Conservation (phyloP, 2,113 vertebrate genomes). For the Laterallus jamaicensis region DNA sequence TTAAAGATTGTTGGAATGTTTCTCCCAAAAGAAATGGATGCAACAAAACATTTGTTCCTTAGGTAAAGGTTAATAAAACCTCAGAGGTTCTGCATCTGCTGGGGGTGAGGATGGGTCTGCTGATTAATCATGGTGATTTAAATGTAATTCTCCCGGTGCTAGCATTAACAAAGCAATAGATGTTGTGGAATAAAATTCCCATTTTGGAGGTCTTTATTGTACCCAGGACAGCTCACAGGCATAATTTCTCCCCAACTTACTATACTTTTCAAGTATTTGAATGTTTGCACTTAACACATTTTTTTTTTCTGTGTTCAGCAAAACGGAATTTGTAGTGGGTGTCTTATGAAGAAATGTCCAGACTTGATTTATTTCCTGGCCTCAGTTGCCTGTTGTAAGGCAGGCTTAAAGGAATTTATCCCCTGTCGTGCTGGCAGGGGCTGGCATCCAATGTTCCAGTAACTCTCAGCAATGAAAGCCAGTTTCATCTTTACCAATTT, state of each 20-base stretch:
- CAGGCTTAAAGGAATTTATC: slow-evolving; percentile 19
- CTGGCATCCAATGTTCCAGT: not conserved
- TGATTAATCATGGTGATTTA: slow-evolving; percentile 35
- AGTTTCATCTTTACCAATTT: not conserved
- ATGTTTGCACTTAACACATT: not conserved
- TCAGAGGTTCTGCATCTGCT: not conserved
- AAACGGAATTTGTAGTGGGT: not conserved
- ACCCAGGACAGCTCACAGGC: not conserved
- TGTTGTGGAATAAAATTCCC: not conserved
- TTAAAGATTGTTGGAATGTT: not conserved
- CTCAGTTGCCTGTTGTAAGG: not conserved
- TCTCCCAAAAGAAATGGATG: not conserved
- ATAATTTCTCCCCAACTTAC: not conserved
- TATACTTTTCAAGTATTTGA: not conserved
- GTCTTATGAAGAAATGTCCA: not conserved
- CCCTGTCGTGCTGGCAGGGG: not conserved
- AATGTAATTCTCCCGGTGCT: slow-evolving; percentile 22
- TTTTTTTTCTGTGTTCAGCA: not conserved
- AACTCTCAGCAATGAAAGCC: not conserved
- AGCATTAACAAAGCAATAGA: not conserved
- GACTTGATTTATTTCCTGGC: slow-evolving; percentile 2
- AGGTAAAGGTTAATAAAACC: slow-evolving; percentile 53
- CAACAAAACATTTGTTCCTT: not conserved
- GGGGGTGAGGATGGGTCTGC: not conserved
- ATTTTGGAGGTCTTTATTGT: not conserved